Base-by-base conservation (phyloP, 1,140 invertebrate genomes). In the Panagrolaimus sp. region DNA sequence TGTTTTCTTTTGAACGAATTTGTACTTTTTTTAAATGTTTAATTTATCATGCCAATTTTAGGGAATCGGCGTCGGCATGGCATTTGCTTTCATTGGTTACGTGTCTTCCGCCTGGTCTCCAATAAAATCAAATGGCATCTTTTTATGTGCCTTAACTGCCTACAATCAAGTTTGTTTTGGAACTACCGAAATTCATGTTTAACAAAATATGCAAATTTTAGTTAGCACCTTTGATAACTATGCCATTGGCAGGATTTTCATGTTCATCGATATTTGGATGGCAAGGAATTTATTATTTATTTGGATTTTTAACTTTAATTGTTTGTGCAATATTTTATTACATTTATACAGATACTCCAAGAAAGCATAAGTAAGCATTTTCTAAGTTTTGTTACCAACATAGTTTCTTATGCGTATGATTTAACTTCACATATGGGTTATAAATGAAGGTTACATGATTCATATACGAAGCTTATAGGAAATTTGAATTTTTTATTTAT, bases 51-150 rank as follows among this genome's bases (percentile, higher is more conserved):
- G 7, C 32, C 2, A 38, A 4, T 38, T 38, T 38, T 4, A 38
- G 32, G 52, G 52, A 14, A 58, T 58, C 17, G 52, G 52, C 14
- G 52, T 58, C 8, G 52, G 21, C 15, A 28, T 58, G 21, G 28
- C 52, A n/a, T 58, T 58, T 58, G 52, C 28, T 12, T 58, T 28
- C 3, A 58, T 58, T 21, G 52, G 52, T 1, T 58, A 58, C 28
- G 52, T 58, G 1, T 58, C 52, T 28, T 21, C 52, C 4, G 52
- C 52, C 15, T 58, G 52, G 52, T 26, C 21, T 12, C 52, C 52
- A 28, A 58, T 58, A 1, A 58, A 58, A 58, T 21, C 21, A 12
- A 26, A 21, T 12, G 52, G 52, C 0, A 28, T 58, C 15, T 58
- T 26, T 58, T 26, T 58, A 21, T 26, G 21, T 26, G 52, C n/a